phyloP scores from a whole-genome alignment of 2,888 invertebrate species.

The Nysson spinosus region DNA sequence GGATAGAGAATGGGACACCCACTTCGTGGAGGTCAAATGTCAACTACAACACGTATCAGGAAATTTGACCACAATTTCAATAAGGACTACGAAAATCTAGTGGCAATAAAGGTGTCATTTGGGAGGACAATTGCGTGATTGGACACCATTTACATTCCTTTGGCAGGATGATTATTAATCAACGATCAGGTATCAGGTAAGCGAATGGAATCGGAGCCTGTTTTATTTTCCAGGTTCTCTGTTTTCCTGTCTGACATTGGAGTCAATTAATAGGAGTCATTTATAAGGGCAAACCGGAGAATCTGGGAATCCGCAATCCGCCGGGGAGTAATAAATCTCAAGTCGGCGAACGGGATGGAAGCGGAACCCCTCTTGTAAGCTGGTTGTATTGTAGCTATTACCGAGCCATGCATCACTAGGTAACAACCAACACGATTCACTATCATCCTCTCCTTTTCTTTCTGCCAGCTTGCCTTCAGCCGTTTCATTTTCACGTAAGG shows the following conservation, averaged over 20 bases:
- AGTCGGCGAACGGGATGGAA: constrained; percentile 69
- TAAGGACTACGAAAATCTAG: no score
- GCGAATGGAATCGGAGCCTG: neutral
- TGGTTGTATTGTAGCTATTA: constrained; percentile 77
- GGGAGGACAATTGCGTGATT: no score
- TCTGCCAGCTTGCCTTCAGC: constrained; percentile 17
- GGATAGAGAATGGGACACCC: no score
- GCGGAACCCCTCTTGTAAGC: constrained; percentile 76
- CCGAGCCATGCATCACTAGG: constrained; percentile 76
- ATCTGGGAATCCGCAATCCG: constrained; percentile 75
- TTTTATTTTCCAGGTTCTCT: constrained; percentile 17
- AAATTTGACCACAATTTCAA: constrained; percentile 22
- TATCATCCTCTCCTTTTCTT: constrained; percentile 38
- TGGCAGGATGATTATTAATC: neutral
- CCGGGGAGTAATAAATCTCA: constrained; percentile 76
- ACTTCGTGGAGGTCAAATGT: constrained; percentile 18
- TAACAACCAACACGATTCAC: constrained; percentile 73
- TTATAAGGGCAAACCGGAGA: constrained; percentile 76
- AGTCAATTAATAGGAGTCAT: constrained; percentile 77
- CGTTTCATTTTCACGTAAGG: constrained; percentile 39
- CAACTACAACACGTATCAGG: constrained; percentile 10
- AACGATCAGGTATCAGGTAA: neutral
- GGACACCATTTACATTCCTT: no score
- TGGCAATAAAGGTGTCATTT: no score
- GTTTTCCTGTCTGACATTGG: constrained; percentile 45